Conservation (phyloP, 2,797 vertebrate species). For the Protonibea diacanthus region DNA sequence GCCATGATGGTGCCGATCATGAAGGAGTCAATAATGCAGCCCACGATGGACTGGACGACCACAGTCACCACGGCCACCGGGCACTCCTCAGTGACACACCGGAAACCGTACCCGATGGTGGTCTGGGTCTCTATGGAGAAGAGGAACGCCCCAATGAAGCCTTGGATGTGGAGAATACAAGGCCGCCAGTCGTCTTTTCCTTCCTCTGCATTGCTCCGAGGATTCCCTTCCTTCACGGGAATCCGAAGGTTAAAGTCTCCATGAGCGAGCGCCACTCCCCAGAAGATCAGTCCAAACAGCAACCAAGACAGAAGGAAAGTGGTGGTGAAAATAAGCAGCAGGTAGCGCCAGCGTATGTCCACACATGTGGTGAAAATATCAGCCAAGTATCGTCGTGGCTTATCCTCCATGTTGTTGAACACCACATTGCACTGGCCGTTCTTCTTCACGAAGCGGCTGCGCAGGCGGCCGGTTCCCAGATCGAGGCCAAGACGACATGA, state of each 20-base stretch:
- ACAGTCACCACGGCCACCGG: slow-evolving; percentile 92
- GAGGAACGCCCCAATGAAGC: slow-evolving; percentile 94
- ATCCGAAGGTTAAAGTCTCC: slow-evolving; percentile 88
- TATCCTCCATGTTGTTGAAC: slow-evolving; percentile 96
- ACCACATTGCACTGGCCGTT: slow-evolving; percentile 95
- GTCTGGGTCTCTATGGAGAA: slow-evolving; percentile 97
- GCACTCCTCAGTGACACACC: slow-evolving; percentile 95
- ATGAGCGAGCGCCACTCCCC: slow-evolving; percentile 90
- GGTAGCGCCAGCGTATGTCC: slow-evolving; percentile 98
- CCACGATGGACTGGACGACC: slow-evolving; percentile 94
- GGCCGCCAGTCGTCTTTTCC: slow-evolving; percentile 85
- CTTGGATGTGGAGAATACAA: slow-evolving; percentile 93
- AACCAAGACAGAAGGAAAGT: slow-evolving; percentile 95
- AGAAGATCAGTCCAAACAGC: slow-evolving; percentile 92
- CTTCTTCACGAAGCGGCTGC: slow-evolving; percentile 95
- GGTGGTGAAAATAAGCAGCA: slow-evolving; percentile 92
- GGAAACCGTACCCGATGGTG: slow-evolving; percentile 94
- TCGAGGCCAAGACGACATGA: slow-evolving; percentile 75
- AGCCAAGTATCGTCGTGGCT: slow-evolving; percentile 93
- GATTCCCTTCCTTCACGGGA: slow-evolving; percentile 63
- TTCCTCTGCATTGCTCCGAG: slow-evolving; percentile 35
- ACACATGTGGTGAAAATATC: slow-evolving; percentile 99
- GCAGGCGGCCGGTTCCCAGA: slow-evolving; percentile 83
- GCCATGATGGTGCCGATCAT: slow-evolving; percentile 98
- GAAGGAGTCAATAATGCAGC: slow-evolving; percentile 96